Evolutionary conservation across 2,113 vertebrate genomes (phyloP), one percentile per base, ranked within the genome.

Genomic region (Dryoscopus gambensis): DNA sequence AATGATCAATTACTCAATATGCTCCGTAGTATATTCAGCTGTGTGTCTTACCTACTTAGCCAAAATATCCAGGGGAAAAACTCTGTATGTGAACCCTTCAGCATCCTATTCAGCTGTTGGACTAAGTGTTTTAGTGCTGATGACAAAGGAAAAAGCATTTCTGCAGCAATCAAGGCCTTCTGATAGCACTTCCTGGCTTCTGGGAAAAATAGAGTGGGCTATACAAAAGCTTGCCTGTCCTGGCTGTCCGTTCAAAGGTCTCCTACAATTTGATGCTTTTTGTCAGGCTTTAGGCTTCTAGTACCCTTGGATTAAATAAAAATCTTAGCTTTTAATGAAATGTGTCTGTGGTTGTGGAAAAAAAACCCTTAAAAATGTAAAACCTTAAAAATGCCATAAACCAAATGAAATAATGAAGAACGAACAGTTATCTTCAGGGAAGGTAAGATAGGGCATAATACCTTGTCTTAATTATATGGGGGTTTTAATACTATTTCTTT

Each of bases 51-150:
- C 13, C 23, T 81, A 28, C 47, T 78, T 71, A 64, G 13, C 23
- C 12, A 46, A 62, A 89, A 77, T 35, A 75, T 23, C 35, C 19
- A 44, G 33, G 47, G 8, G 8, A 62, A 53, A 89, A 78, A 5
- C 25, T 67, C 14, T 11, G 8, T 33, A 21, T 57, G 28, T 46
- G 56, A 94, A 50, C 17, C 40, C 46, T 47, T 83, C 23, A 83
- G 57, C 49, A 56, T 53, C 59, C 46, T 40, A 62, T 24, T 69
- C 33, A 74, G 30, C 33, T 80, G 30, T 37, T 74, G 47, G 28
- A 49, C 80, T 74, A 89, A 88, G 30, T 62, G 59, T 74, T 89
- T 74, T 55, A 84, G 39, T 42, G 31, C 84, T 96, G 64, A 55
- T 5, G 6, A 47, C 42, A 57, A 82, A 84, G 20, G 28, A 50